Conservation (phyloP, 23 tunicate genomes). For the Ascidia mentula region DNA sequence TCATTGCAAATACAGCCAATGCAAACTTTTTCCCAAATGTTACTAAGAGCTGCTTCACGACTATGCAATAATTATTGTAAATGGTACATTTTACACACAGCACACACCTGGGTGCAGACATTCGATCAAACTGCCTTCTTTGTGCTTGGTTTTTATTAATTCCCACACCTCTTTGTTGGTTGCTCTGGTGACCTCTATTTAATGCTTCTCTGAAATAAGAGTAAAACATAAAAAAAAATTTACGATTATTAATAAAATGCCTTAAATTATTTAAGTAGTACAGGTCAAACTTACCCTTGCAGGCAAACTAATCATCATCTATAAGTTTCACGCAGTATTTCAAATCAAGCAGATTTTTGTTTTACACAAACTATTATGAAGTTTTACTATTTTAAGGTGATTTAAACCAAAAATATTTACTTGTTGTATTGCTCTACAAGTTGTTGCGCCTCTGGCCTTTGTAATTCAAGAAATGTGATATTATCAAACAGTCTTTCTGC, state of each 20-base stretch:
- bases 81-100: too few relatives aligned
- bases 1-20: too few relatives aligned
- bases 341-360: too few relatives aligned
- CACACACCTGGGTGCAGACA: background rate
- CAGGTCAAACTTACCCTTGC: too few relatives aligned
- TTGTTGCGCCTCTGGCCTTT: slow-evolving; percentile 58
- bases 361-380: too few relatives aligned
- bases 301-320: too few relatives aligned
- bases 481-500: slow-evolving; percentile 57
- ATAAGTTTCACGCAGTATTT: too few relatives aligned
- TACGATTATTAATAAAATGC: background rate
- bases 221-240: background rate
- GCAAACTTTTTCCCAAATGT: too few relatives aligned
- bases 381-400: too few relatives aligned
- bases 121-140: slow-evolving; percentile 3
- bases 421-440: slow-evolving; percentile 72
- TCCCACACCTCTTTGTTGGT: slow-evolving; percentile 34
- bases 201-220: slow-evolving; percentile 38
- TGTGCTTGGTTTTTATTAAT: slow-evolving; percentile 12
- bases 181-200: slow-evolving; percentile 51
- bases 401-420: slow-evolving; percentile 21
- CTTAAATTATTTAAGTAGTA: too few relatives aligned
- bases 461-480: slow-evolving; percentile 81
- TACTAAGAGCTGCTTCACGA: too few relatives aligned
- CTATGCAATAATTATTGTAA: too few relatives aligned